Conservation (phyloP, 2,113 vertebrate genomes). For the Danio rerio region GRCz12tu NC_133198.1:43697001-43697500, state of each 20-base stretch:
- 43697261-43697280: too few relatives aligned
- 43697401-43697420: neutral
- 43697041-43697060: too few relatives aligned
- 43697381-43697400: constrained; percentile 1
- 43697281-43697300: neutral
- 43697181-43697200: neutral
- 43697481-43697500: too few relatives aligned
- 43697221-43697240: neutral
- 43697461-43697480: too few relatives aligned
- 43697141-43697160: neutral
- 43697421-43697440: too few relatives aligned
- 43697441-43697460: too few relatives aligned
- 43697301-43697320: neutral
- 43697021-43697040: too few relatives aligned
- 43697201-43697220: neutral
- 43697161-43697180: neutral
- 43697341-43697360: neutral
- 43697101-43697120: neutral
- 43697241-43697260: neutral
- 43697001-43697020: too few relatives aligned
- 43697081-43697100: neutral
- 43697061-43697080: too few relatives aligned
- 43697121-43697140: neutral
- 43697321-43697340: neutral
- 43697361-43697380: neutral